A percentile compares a stretch with the other conserved stretches of the same genome.
These are phyloP conservation scores for Pseudochaenichthys georgianus DNA, from an alignment of 2,797 vertebrate genomes.

Conservation along the genomic window DNA sequence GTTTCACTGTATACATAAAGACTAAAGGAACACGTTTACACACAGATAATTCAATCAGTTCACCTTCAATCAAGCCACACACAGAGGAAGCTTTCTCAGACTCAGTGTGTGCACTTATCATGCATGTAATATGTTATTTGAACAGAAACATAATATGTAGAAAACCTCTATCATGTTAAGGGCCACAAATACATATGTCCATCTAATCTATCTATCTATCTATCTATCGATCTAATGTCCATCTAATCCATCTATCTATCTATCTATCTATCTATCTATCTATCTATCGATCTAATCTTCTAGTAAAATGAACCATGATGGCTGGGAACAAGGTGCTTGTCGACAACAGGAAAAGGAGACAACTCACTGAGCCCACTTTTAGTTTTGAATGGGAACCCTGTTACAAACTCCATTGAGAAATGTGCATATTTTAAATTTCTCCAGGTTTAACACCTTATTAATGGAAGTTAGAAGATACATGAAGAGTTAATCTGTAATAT, in stretches of 20 bases:
- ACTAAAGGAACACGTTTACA: not conserved
- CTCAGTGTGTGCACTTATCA: not conserved
- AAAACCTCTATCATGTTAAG: not conserved
- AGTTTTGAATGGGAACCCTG: not conserved
- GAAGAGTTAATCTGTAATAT: accelerated
- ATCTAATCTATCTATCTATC: too few species aligned
- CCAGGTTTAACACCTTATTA: accelerated
- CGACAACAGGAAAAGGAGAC: not conserved
- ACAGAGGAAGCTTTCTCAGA: constrained; percentile 1
- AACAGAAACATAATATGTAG: not conserved
- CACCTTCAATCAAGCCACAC: not conserved
- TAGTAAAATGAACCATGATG: constrained; percentile 15
- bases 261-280: too few species aligned
- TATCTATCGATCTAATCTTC: not conserved
- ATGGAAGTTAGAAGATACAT: accelerated
- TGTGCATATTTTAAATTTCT: not conserved
- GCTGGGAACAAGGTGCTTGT: not conserved
- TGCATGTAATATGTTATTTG: not conserved
- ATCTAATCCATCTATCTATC: not conserved
- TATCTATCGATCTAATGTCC: too few species aligned
- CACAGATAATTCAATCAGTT: not conserved
- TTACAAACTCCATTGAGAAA: constrained; percentile 19
- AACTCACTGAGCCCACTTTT: not conserved
- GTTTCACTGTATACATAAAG: not conserved
- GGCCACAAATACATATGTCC: not conserved